phyloP scores from a whole-genome alignment of 2,797 vertebrate genomes.

The Catostomus latipinnis region DNA sequence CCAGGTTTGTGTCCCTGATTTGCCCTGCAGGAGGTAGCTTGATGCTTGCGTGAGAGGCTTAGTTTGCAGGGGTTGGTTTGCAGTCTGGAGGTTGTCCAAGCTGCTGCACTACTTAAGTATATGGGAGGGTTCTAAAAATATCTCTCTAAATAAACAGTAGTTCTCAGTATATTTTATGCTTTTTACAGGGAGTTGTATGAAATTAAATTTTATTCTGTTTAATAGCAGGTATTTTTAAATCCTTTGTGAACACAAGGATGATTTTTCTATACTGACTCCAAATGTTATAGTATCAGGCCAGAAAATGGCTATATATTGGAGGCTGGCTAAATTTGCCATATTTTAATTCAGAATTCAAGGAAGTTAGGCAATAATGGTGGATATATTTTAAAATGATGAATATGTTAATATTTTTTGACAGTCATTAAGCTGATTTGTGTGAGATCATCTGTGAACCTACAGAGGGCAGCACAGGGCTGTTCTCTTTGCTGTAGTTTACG shows the following conservation, averaged over 20 bases:
- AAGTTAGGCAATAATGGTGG: not conserved
- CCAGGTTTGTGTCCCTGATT: conserved; percentile 17
- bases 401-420: not conserved
- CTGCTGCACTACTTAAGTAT: conserved; percentile 40
- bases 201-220: no score
- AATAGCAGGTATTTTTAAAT: conserved; percentile 22
- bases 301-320: not conserved
- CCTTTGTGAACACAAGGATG: not conserved
- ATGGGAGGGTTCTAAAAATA: conserved; percentile 47
- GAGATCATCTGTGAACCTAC: not conserved
- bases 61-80: conserved; percentile 60
- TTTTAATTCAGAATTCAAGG: not conserved
- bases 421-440: not conserved
- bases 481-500: not conserved
- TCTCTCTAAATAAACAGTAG: conserved; percentile 54
- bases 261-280: conserved; percentile 4
- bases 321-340: not conserved
- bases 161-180: conserved; percentile 46
- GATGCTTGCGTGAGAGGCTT: conserved; percentile 53
- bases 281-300: not conserved
- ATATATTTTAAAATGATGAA: not conserved
- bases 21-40: conserved; percentile 11
- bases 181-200: conserved; percentile 12
- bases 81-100: conserved; percentile 49
- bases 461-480: conserved; percentile 48